Evolutionary conservation across 2,888 invertebrate genomes (phyloP).

Genomic region (Catocala nupta): DNA sequence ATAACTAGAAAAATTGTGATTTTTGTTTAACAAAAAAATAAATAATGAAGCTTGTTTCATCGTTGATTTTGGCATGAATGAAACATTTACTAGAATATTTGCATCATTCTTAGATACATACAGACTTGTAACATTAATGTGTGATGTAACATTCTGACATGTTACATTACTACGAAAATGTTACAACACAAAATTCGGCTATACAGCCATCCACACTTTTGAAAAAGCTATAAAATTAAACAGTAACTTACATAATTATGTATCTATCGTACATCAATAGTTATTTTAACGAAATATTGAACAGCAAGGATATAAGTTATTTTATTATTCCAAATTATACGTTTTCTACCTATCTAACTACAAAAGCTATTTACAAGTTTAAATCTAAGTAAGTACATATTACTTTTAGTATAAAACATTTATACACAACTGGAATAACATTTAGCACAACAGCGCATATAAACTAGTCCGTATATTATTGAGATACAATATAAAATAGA

Average conservation of each 20-base stretch:
- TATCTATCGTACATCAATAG: slow-evolving; percentile 20
- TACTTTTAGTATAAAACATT: slow-evolving; percentile 38
- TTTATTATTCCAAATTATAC: slow-evolving; percentile 30
- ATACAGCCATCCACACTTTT: background rate
- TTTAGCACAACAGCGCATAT: slow-evolving; percentile 28
- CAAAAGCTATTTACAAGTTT: slow-evolving; percentile 54
- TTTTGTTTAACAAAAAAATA: background rate
- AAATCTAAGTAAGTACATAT: slow-evolving; percentile 51
- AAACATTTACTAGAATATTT: no score
- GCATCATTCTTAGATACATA: no score
- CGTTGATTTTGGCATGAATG: no score
- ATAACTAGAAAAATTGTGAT: no score
- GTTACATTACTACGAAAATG: background rate
- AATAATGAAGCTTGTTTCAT: background rate
- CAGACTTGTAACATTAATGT: no score
- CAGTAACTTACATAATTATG: slow-evolving; percentile 27
- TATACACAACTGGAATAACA: slow-evolving; percentile 38
- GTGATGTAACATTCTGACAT: no score
- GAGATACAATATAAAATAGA: slow-evolving; percentile 28
- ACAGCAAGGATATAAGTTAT: slow-evolving; percentile 31
- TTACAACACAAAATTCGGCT: background rate
- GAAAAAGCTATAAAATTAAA: slow-evolving; percentile 13
- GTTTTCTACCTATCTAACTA: slow-evolving; percentile 42
- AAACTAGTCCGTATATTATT: slow-evolving; percentile 27
- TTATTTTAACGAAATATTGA: slow-evolving; percentile 27